Evolutionary conservation across 2,888 invertebrate species (phyloP), one percentile per base, ranked within the genome.

Genomic region (Heliconius erato): DNA sequence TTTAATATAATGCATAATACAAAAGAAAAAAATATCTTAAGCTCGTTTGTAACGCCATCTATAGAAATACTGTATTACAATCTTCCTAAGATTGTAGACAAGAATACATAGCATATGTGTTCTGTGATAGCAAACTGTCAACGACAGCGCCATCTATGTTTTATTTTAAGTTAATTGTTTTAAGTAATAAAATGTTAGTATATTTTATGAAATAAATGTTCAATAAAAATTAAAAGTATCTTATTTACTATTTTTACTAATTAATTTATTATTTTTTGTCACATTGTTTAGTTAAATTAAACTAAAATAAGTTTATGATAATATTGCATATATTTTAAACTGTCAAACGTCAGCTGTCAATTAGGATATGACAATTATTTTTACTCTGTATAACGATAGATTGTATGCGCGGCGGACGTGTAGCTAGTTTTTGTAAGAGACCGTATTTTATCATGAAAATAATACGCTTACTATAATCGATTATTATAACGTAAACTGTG

Each of bases 391-490:
- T 54, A 32, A 9, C 28, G 69, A 80, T 78, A 28, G 69, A 67
- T 59, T 23, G 76, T 80, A 74, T 54, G 49, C 65, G 65, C 71
- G 74, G 63, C 49, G 85, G 86, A 84, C 85, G 88, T 83, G 85
- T 85, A 80, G 74, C 79, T 83, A 84, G 85, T 86, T 86, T 78
- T 81, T 69, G 79, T 82, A 79, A 79, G 63, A 85, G 68, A 80
- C 68, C 77, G 74, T 71, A 82, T 84, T 87, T 87, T 87, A 86
- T 85, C 76, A 88, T 87, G 86, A 86, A 89, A 88, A 87, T 88
- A 88, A 85, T 89, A 84, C 86, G 85, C 85, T 86, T 86, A 81
- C 83, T 87, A 84, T 85, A 85, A 88, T 88, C 85, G 83, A 87
- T 88, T 87, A 74, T 85, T 84, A 84, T 85, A 83, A 68, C 85